Conservation (phyloP, 2,113 vertebrate species). For the Tapirus terrestris region DNA sequence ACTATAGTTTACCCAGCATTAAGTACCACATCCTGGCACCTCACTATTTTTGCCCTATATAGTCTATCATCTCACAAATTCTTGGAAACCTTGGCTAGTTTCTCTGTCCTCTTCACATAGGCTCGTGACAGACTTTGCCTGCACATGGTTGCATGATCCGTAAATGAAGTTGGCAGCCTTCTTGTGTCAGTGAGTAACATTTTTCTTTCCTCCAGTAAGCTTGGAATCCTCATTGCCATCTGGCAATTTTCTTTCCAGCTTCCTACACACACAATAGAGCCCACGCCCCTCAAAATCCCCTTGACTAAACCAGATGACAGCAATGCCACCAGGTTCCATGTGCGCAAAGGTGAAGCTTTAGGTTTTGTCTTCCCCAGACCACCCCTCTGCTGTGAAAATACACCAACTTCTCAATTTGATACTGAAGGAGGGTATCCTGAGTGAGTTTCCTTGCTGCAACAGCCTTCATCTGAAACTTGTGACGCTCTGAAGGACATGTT, state of each 20-base stretch:
- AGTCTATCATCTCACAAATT: background rate
- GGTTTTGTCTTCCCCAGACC: background rate
- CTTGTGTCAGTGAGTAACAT: background rate
- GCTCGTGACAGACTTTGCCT: background rate
- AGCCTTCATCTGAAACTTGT: slow-evolving; percentile 66
- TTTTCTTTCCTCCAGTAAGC: slow-evolving; percentile 16
- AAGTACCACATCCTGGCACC: background rate
- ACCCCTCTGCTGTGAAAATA: background rate
- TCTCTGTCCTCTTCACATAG: background rate
- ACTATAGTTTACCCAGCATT: background rate
- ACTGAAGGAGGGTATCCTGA: background rate
- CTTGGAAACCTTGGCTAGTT: background rate
- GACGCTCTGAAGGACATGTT: slow-evolving; percentile 72
- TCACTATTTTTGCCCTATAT: background rate
- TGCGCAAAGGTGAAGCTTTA: background rate
- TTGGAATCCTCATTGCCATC: background rate
- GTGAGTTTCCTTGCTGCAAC: slow-evolving; percentile 71
- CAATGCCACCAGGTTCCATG: background rate
- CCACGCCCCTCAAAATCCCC: background rate
- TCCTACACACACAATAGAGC: background rate
- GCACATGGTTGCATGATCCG: background rate
- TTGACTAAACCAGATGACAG: background rate
- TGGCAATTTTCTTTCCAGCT: slow-evolving; percentile 10
- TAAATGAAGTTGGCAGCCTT: background rate
- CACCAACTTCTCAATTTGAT: background rate